Conservation (phyloP, 2,113 vertebrate genomes). For the Dicaeum eximium region DNA sequence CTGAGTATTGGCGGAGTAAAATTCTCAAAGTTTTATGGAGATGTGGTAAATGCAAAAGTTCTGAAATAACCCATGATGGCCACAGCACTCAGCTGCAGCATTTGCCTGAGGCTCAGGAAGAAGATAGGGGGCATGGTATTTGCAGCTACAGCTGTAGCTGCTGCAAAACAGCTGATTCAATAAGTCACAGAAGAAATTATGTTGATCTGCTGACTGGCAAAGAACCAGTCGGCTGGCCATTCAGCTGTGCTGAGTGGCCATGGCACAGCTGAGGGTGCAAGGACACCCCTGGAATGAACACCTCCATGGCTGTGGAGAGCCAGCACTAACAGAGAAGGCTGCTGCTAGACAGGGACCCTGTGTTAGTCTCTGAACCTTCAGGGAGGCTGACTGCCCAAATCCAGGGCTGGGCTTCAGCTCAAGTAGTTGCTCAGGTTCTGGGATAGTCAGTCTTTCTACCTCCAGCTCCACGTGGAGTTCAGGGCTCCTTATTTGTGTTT, state of each 20-base stretch:
- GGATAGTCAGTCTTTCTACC: background rate
- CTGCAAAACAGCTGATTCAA: background rate
- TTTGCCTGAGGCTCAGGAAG: background rate
- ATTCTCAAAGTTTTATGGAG: background rate
- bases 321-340: background rate
- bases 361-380: background rate
- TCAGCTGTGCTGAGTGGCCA: no score
- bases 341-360: background rate
- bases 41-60: background rate
- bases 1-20: background rate
- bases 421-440: background rate
- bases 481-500: background rate
- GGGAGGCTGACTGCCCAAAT: background rate
- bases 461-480: background rate
- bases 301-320: accelerated
- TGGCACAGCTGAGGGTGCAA: background rate
- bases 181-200: background rate
- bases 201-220: background rate
- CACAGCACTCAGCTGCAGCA: background rate
- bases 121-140: background rate
- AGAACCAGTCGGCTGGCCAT: no score
- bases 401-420: background rate
- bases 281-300: background rate
- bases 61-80: accelerated
- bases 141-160: background rate